Evolutionary conservation across 2,888 invertebrate species (phyloP), one percentile per base, ranked within the genome.

Genomic region (Zygaena filipendulae): DNA sequence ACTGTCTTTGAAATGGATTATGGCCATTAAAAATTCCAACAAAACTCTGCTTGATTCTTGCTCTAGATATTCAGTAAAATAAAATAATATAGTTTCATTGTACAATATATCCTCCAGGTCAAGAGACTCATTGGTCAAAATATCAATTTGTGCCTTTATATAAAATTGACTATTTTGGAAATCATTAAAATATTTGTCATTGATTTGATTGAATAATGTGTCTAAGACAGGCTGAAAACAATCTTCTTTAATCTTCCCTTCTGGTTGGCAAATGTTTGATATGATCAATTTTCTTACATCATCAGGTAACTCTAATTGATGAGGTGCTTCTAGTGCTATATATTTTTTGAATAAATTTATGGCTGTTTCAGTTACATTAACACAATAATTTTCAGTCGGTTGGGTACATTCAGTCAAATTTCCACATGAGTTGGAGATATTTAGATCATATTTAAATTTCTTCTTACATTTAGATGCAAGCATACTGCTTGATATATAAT

Each of bases 41-140:
- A 95, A 81, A 39, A 69, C 54, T 41, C 70, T 68, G 44, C 70
- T 67, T 38, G 87, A 87, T 68, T 95, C 94, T 59, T 94, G 91
- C 63, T 97, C 97, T 72, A 96, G 84, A 74, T 89, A 97, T 85
- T 97, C 97, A 84, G 95, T 95, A 54, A 97, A 95, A 64, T 94
- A 95, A 68, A 95, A 95, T 37, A 97, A 82, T 32, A 94, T 90
- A 36, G 90, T 86, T 68, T 96, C 95, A 75, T 94, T 94, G 61
- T 91, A 90, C 29, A 97, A 79, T 59, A 97, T 90, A 74, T 97
- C 97, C 45, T 87, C 86, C 27, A 97, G 81, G 33, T 84, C 86
- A 21, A 96, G 86, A 66, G 84, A 84, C 39, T 89, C 87, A 61
- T 86, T 86, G 4, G 93, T 93, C 42, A 95, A 82, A 36, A 97